Conservation (phyloP, 2,113 vertebrate species). For the Cottus gobio region DNA sequence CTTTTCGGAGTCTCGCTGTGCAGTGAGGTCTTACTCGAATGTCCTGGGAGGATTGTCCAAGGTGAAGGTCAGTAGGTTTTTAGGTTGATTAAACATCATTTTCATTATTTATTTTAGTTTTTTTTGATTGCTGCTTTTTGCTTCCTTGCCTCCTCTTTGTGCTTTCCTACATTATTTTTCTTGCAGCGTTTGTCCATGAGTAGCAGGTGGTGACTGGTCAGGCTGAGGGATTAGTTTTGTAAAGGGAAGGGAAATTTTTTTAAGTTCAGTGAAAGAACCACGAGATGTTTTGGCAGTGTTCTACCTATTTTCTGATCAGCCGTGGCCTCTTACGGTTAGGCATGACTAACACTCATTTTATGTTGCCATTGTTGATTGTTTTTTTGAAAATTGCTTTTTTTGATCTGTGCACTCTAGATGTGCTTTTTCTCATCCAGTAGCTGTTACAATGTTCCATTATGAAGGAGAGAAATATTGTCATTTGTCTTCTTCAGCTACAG, state of each 20-base stretch:
- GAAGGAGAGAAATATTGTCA: conserved; percentile 20
- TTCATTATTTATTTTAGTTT: background rate
- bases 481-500: conserved; percentile 34
- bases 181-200: background rate
- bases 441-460: conserved; percentile 23
- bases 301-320: conserved; percentile 55
- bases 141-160: background rate
- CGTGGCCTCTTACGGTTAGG: conserved; percentile 61
- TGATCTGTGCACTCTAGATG: background rate
- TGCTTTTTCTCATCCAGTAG: conserved; percentile 5
- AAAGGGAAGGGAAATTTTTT: conserved; percentile 40
- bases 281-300: conserved; percentile 58
- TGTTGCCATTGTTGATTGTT: conserved; percentile 47
- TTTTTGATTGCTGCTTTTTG: background rate
- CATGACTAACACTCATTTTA: conserved; percentile 60
- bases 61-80: conserved; percentile 35
- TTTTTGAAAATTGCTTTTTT: conserved; percentile 19
- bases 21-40: background rate
- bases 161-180: background rate
- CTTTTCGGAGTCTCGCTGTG: background rate
- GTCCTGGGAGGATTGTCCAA: background rate
- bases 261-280: conserved; percentile 22
- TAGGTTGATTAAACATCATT: background rate
- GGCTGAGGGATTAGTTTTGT: conserved; percentile 43
- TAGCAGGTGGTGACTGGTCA: conserved; percentile 15